Evolutionary conservation across 2,113 vertebrate species (phyloP), one percentile per base, ranked within the genome.

Genomic region (Amphiprion ocellaris): DNA sequence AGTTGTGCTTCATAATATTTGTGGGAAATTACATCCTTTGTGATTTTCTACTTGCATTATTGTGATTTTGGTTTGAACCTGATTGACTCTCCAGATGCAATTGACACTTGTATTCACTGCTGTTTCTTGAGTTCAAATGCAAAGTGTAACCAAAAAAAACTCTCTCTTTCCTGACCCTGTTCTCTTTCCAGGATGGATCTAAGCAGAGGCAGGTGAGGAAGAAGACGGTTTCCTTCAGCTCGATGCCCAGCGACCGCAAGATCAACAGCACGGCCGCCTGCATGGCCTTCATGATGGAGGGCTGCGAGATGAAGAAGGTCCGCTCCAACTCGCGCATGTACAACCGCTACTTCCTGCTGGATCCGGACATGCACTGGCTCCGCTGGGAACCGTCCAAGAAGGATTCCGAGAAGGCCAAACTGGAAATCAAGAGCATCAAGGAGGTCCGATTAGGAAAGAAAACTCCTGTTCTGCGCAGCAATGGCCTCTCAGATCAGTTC

Each of bases 351-450:
- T 98, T 98, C 15, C 92, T 97, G 69, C 94, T 98, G 77, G 97
- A 97, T 0, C 90, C 96, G 0, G 97, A 98, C 90, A 94, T 98
- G 96, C 95, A 94, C 85, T 97, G 94, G 30, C 91, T 98, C 26
- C 95, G 96, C 65, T 98, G 97, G 97, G 97, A 98, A 30, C 97
- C 97, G 21, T 97, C 97, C 30, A 98, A 98, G 86, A 97, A 98
- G 77, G 97, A 98, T 88, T 97, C 96, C 0, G 97, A 97, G 55
- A 97, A 97, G 77, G 97, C 97, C 69, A 97, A 96, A 91, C 93
- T 98, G 1, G 97, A 97, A 91, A 98, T 98, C 81, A 97, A 97
- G 81, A 96, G 95, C 0, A 96, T 98, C 77, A 97, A 96, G 85
- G 97, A 98, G 76, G 97, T 98, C 49, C 95, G 97, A 0, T 88